Evolutionary conservation across 30 jellyfish, hydroid and myxozoan genomes (phyloP).

Genomic region (Aurelia sp.): DNA sequence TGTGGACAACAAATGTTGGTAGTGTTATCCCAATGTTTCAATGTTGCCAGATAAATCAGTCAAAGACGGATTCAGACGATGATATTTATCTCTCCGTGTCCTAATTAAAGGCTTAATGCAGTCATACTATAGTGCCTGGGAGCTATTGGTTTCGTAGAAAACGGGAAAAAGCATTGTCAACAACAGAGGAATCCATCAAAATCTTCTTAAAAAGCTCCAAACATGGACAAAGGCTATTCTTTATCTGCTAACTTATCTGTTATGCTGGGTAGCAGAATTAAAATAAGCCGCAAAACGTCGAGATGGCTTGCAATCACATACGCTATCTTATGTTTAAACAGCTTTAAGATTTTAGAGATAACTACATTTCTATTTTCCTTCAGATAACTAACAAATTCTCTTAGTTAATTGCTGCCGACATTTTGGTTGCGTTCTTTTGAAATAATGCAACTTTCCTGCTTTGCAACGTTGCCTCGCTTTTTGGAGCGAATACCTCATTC

Average conservation of each 20-base stretch:
- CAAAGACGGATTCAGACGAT: not conserved
- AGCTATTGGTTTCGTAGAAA: too few relatives aligned
- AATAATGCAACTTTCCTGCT: too few relatives aligned
- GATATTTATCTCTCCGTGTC: too few relatives aligned
- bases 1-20: not conserved
- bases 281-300: not conserved
- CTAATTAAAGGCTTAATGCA: too few relatives aligned
- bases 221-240: constrained; percentile 1
- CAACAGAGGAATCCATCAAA: not conserved
- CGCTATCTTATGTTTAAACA: not conserved
- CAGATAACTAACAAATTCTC: too few relatives aligned
- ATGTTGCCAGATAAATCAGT: not conserved
- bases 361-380: too few relatives aligned
- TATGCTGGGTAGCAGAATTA: not conserved
- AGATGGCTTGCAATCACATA: constrained; percentile 1
- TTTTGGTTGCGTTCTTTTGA: too few relatives aligned
- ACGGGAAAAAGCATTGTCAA: too few relatives aligned
- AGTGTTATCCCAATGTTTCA: not conserved
- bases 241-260: not conserved
- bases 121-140: too few relatives aligned
- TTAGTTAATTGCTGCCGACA: too few relatives aligned
- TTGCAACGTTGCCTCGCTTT: too few relatives aligned
- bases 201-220: constrained; percentile 1
- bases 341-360: not conserved
- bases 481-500: too few relatives aligned